Evolutionary conservation across 2,113 vertebrate species (phyloP).

Genomic region (Centropus bengalensis): DNA sequence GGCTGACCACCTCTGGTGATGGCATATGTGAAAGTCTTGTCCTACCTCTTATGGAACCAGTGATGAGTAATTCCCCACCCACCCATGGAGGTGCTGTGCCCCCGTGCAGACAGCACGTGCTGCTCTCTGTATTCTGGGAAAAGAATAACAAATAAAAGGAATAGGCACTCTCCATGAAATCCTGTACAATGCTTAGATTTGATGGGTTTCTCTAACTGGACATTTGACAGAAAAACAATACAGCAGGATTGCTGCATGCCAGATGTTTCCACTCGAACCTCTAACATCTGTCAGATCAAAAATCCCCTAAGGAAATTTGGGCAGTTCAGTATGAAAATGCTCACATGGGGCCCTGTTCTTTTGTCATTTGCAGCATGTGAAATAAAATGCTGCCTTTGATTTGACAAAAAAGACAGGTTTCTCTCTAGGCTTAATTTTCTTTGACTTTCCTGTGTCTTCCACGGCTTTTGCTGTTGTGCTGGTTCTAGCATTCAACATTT

Average conservation of each 20-base stretch:
- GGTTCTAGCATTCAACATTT: not conserved
- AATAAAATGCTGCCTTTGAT: slow-evolving; percentile 23
- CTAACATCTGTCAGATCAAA: not conserved
- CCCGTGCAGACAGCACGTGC: not conserved
- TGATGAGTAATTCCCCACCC: not conserved
- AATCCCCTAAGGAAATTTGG: slow-evolving; percentile 16
- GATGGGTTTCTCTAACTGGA: slow-evolving; percentile 10
- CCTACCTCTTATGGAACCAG: not conserved
- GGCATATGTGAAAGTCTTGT: not conserved
- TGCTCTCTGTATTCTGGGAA: not conserved
- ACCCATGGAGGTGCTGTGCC: rapidly evolving
- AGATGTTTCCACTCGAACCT: slow-evolving; percentile 35
- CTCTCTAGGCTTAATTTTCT: not conserved
- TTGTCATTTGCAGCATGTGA: slow-evolving; percentile 10
- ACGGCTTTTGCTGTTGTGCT: not conserved
- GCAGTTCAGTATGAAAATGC: not conserved
- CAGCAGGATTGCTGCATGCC: not conserved
- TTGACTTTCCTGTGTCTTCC: not conserved
- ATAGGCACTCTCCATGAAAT: not conserved
- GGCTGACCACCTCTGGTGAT: not conserved
- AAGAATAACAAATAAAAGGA: not conserved
- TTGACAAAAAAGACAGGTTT: not conserved
- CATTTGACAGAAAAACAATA: slow-evolving; percentile 12
- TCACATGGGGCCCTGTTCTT: not conserved
- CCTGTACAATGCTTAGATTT: not conserved